Evolutionary conservation across 2,888 invertebrate genomes (phyloP).

Genomic region (Stegophylla sp.): DNA sequence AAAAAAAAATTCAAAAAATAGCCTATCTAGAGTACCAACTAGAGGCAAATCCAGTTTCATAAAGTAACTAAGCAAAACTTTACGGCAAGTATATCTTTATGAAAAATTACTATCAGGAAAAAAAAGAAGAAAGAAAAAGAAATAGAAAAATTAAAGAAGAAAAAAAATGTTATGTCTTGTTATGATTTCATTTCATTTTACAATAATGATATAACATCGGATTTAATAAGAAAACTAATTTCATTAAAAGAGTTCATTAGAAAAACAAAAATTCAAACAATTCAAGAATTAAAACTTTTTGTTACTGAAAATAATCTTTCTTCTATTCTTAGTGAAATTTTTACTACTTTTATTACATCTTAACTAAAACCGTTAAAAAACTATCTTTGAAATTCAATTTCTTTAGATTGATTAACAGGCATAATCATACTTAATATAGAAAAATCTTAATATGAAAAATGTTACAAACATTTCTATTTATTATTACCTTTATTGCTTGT

Average conservation of each 20-base stretch:
- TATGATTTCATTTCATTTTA: slow-evolving; percentile 16
- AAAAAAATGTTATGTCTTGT: neutral
- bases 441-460: no score
- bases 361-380: neutral
- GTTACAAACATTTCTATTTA: no score
- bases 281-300: neutral
- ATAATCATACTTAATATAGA: no score
- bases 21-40: no score
- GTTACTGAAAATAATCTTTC: neutral
- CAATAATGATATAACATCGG: slow-evolving; percentile 1
- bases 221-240: slow-evolving; percentile 8
- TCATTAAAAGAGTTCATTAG: slow-evolving; percentile 18
- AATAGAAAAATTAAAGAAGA: no score
- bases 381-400: neutral
- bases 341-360: neutral
- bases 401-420: neutral
- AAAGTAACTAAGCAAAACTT: no score
- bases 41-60: no score
- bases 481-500: no score
- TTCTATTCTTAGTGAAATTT: neutral
- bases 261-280: slow-evolving; percentile 1
- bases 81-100: no score
- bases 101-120: no score
- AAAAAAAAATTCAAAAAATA: no score
- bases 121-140: no score